phyloP scores from a whole-genome alignment of 2,888 invertebrate genomes.

The Tanaodytes sp. region DNA sequence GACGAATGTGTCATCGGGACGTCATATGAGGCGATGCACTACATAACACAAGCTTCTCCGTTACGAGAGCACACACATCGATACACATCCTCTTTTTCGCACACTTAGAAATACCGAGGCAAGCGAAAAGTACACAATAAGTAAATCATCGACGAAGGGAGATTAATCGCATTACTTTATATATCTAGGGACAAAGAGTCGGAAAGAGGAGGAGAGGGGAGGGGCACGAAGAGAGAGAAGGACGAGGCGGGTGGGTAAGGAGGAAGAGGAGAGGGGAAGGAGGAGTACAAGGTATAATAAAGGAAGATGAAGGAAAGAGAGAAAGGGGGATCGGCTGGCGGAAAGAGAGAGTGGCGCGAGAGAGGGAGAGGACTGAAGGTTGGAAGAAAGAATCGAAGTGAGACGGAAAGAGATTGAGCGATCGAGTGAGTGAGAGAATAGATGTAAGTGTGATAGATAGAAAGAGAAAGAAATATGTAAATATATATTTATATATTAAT shows the following conservation, averaged over 20 bases:
- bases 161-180: constrained; percentile 51
- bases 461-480: background rate
- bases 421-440: background rate
- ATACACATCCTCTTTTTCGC: constrained; percentile 41
- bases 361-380: constrained; percentile 15
- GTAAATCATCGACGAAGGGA: constrained; percentile 51
- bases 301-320: constrained; percentile 44
- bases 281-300: constrained; percentile 6
- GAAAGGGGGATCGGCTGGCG: constrained; percentile 29
- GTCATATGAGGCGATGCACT: constrained; percentile 50
- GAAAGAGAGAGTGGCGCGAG: constrained; percentile 24
- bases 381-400: constrained; percentile 22
- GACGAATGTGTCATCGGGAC: constrained; percentile 51
- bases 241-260: constrained; percentile 27
- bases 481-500: no score
- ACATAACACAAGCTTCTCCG: constrained; percentile 48
- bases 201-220: background rate
- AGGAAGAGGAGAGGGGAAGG: constrained; percentile 45
- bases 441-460: background rate
- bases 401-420: background rate
- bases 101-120: constrained; percentile 50
- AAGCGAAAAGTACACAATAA: constrained; percentile 51
- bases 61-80: constrained; percentile 43
- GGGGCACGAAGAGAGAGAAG: constrained; percentile 7
- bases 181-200: constrained; percentile 46